Evolutionary conservation across 2,797 vertebrate species (phyloP).

Genomic region (Setipinna tenuifilis): DNA sequence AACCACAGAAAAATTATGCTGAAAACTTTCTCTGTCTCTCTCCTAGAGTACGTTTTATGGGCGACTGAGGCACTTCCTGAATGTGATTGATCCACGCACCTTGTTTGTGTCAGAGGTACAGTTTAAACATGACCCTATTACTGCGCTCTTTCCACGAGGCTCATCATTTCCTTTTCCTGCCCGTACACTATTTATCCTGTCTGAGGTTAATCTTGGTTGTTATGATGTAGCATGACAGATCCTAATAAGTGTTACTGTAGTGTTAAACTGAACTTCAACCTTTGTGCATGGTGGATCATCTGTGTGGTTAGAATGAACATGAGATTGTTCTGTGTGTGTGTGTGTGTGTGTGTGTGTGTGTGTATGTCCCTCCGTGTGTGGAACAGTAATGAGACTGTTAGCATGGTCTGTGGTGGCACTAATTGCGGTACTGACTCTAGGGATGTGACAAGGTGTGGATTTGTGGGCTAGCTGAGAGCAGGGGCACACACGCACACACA

Average conservation of each 20-base stretch:
- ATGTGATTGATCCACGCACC: constrained; percentile 89
- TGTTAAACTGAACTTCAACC: constrained; percentile 11
- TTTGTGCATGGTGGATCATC: background rate
- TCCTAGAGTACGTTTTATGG: constrained; percentile 83
- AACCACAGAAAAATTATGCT: background rate
- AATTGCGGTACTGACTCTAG: constrained; percentile 60
- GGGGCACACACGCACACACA: background rate
- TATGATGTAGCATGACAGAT: background rate
- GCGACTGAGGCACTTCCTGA: constrained; percentile 89
- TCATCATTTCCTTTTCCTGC: background rate
- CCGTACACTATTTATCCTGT: background rate
- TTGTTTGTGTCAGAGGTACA: constrained; percentile 90
- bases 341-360: constrained; percentile 32
- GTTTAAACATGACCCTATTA: background rate
- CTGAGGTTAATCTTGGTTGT: background rate
- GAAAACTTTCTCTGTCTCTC: constrained; percentile 33
- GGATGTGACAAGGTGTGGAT: constrained; percentile 67
- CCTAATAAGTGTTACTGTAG: background rate
- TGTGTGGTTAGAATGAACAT: background rate
- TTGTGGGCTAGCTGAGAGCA: constrained; percentile 57
- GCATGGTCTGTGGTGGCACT: constrained; percentile 65
- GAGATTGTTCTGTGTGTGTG: constrained; percentile 52
- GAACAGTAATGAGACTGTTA: constrained; percentile 68
- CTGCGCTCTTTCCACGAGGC: background rate
- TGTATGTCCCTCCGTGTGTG: constrained; percentile 48